phyloP scores from a whole-genome alignment of 1,140 invertebrate genomes.

The Oncopeltus fasciatus region DNA sequence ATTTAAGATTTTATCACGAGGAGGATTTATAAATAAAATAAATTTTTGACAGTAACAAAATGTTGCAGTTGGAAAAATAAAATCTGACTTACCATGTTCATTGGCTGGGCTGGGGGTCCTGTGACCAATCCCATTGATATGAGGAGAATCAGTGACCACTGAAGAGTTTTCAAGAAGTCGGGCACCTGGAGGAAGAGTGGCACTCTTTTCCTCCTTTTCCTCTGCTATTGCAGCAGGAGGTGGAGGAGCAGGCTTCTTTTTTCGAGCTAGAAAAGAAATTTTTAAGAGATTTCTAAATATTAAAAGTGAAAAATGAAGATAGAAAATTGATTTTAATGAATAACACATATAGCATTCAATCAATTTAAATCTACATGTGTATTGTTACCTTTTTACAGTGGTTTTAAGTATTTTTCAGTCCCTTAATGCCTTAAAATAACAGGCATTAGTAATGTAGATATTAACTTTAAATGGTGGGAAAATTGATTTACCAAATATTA shows the following conservation, averaged over 20 bases:
- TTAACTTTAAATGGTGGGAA: no score
- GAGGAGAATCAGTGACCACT: background rate
- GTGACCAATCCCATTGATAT: background rate
- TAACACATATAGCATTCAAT: no score
- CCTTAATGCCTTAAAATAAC: no score
- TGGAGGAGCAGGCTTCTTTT: conserved; percentile 25
- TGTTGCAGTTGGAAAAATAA: background rate
- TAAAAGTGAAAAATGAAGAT: background rate
- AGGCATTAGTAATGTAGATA: no score
- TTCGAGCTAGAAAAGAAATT: conserved; percentile 22
- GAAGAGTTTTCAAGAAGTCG: background rate
- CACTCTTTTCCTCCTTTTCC: conserved; percentile 17
- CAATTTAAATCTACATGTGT: no score
- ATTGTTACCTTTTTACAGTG: no score
- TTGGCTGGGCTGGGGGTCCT: background rate
- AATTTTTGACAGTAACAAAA: no score
- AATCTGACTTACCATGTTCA: background rate
- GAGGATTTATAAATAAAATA: no score
- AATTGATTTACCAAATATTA: no score
- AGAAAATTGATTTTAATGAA: background rate
- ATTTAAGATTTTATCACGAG: no score
- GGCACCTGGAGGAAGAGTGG: conserved; percentile 13
- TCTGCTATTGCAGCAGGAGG: conserved; percentile 19
- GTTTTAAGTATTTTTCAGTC: no score
- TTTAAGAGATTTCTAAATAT: background rate